A percentile compares a stretch with the other conserved stretches of the same genome.
phyloP scores from a whole-genome alignment of 2,797 vertebrate genomes.

The Clangula hyemalis region DNA sequence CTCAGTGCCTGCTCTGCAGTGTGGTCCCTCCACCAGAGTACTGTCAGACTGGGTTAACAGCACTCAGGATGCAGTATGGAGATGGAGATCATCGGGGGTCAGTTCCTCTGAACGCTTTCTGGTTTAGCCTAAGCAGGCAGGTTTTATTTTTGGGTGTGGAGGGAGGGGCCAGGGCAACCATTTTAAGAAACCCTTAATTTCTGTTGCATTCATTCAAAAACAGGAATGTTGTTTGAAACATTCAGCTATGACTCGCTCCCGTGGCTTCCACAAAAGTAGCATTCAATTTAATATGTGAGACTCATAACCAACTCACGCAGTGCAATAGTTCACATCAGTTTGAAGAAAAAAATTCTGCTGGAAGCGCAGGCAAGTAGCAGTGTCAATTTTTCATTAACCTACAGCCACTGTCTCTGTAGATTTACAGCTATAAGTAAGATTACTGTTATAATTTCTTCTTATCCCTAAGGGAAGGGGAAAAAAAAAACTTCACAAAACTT shows the following conservation, averaged over 20 bases:
- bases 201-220: not conserved
- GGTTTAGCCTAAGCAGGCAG: not conserved
- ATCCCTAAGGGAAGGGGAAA: slow-evolving; percentile 40
- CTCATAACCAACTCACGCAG: slow-evolving; percentile 42
- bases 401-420: slow-evolving; percentile 61
- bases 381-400: slow-evolving; percentile 78
- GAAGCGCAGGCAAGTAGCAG: slow-evolving; percentile 52
- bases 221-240: not conserved
- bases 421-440: slow-evolving; percentile 69
- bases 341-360: slow-evolving; percentile 39
- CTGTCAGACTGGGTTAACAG: not conserved
- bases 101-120: not conserved
- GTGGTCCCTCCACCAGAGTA: not conserved
- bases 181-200: not conserved
- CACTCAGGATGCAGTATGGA: fast-evolving
- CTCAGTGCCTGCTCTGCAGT: fast-evolving
- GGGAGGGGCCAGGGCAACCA: not conserved
- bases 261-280: not conserved
- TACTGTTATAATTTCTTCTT: slow-evolving; percentile 74
- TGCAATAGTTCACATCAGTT: slow-evolving; percentile 58
- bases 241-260: not conserved
- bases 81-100: fast-evolving
- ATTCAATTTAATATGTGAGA: slow-evolving; percentile 58
- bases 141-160: not conserved
- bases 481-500: slow-evolving; percentile 66